These are phyloP conservation scores for Rhinichthys osculus DNA, from an alignment of 2,797 vertebrate genomes.

Conservation along the genomic window DNA sequence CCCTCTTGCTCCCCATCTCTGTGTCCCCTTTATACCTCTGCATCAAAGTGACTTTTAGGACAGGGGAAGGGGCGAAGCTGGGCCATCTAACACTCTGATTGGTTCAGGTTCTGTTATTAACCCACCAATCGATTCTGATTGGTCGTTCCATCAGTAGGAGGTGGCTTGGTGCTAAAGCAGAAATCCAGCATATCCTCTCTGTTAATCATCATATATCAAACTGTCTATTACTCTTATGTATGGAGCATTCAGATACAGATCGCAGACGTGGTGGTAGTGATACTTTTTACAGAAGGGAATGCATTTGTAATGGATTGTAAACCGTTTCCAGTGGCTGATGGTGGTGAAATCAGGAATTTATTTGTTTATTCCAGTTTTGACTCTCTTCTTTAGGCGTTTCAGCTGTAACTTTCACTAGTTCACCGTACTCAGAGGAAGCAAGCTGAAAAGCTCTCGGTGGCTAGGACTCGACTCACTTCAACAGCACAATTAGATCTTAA, in stretches of 20 bases:
- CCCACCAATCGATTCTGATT: constrained; percentile 26
- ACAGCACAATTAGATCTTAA: background rate
- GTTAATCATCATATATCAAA: constrained; percentile 55
- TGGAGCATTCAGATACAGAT: constrained; percentile 31
- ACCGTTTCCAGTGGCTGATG: constrained; percentile 29
- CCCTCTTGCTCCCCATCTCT: constrained; percentile 43
- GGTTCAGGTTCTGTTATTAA: constrained; percentile 24
- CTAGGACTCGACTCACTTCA: constrained; percentile 9
- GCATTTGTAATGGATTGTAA: constrained; percentile 41
- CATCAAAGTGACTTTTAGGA: constrained; percentile 47
- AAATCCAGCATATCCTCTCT: constrained; percentile 63
- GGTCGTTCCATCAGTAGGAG: constrained; percentile 47
- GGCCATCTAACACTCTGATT: constrained; percentile 47
- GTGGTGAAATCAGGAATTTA: constrained; percentile 31
- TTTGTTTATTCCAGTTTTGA: constrained; percentile 13
- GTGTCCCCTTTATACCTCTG: constrained; percentile 26
- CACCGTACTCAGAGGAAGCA: constrained; percentile 17
- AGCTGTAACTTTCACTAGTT: constrained; percentile 13
- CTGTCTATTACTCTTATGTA: constrained; percentile 53
- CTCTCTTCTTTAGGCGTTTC: background rate
- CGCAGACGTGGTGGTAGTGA: constrained; percentile 1
- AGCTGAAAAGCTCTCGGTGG: constrained; percentile 28
- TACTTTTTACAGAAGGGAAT: constrained; percentile 41
- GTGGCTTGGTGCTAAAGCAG: constrained; percentile 56
- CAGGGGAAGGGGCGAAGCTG: constrained; percentile 36